Base-by-base conservation (phyloP, 2,797 vertebrate species). In the Naso thynnoides region DNA sequence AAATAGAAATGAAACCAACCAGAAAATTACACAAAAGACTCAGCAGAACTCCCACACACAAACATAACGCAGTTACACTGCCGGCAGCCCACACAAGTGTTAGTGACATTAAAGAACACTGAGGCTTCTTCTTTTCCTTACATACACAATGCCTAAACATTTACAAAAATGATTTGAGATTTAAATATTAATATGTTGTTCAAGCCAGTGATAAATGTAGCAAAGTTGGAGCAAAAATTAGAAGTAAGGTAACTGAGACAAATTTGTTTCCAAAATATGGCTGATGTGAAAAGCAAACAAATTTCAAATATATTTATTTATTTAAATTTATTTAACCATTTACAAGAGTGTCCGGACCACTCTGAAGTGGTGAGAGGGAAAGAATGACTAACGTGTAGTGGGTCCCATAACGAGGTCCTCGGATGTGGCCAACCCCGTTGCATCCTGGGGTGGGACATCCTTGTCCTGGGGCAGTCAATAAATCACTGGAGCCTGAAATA, bases 391-490 rank as follows among this genome's bases (percentile, higher is more conserved):
- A 97, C 96, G 96, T 97, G 83, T 97, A 95, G 90, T 98, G 97
- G 2, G 96, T 97, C 74, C 96, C 96, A 1, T 97, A 97, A 78
- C 95, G 95, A 36, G 96, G 95, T 70, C 96, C 97, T 79, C 94
- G 94, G 42, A 97, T 94, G 41, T 98, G 97, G 38, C 97, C 97
- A 0, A 97, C 92, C 1, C 97, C 96, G 0, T 94, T 96, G 86
- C 97, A 98, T 81, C 96, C 96, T 8, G 93, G 93, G 55, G 97
- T 98, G 53, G 97, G 97, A 87, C 97, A 98, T 1, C 90, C 92
- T 84, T 97, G 96, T 81, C 95, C 96, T 50, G 88, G 94, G 59
- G 93, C 79, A 14, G 83, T 76, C 47, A 89, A 57, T 59, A 86
- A 27, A 41, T 96, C 96, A 76, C 76, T 90, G 50, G 92, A 84